Base-by-base conservation (phyloP, 2,888 invertebrate genomes). In the Camptogramma bilineatum region DNA sequence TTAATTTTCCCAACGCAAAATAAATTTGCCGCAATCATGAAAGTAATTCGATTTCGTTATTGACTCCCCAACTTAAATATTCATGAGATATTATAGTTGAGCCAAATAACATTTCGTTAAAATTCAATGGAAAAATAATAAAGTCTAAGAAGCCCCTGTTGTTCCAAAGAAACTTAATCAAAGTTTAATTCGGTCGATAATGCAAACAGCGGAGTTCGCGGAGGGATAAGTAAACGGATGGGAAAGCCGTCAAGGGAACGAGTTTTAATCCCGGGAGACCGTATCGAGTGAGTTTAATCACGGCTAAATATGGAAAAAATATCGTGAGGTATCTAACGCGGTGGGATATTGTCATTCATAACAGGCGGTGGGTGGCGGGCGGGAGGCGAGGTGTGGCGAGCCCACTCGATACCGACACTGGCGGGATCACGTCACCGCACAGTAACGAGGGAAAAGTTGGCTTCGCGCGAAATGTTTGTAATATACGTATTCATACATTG, bases 311-410 rank as follows among this genome's bases (percentile, higher is more conserved):
- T 88, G 86, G 80, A 87, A 90, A 90, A 91, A 90, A 90, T 88
- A 87, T 84, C 80, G 83, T 80, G 81, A 87, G 83, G 84, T 87
- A 87, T 87, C n/a, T n/a, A n/a, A n/a, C 85, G 83, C 85, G 83
- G 84, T 81, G 83, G 86, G 87, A 84, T 90, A 91, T 91, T 92
- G 91, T 92, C 91, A 91, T 92, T 92, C 90, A 93, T 91, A 90
- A 88, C 88, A 79, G 81, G 78, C 68, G 53, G 67, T 70, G 78
- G 74, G 77, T 74, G 68, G 59, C 39, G 68, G 68, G 59, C 39
- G 68, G 67, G 74, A 47, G 63, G 68, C 67, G 70, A 67, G 75
- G 73, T 73, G 74, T 71, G 71, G 66, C 67, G 67, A 52, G 55
- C 71, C 58, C 74, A 79, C 87, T 86, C 87, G 84, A 88, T 85